Percentiles rank a stretch among this genome's conserved stretches.
These are phyloP conservation scores for Creontiades dilutus DNA, from an alignment of 2,888 invertebrate genomes.

Conservation along the genomic window DNA sequence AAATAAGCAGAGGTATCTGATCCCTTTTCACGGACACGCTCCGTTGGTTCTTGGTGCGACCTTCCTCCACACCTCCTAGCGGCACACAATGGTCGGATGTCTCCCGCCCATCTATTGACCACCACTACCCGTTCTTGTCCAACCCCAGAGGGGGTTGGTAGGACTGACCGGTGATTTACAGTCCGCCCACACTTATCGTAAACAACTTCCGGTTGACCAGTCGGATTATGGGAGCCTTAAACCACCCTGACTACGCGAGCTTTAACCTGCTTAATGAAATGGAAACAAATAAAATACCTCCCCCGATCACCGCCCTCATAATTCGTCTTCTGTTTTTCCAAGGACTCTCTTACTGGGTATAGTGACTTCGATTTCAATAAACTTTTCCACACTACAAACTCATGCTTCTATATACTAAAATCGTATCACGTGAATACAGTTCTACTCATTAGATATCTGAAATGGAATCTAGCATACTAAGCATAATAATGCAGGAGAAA, in stretches of 20 bases:
- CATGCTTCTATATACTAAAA: no score
- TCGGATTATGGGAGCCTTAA: conserved; percentile 1
- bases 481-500: no score
- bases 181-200: conserved; percentile 53
- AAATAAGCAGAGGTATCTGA: conserved; percentile 50
- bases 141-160: not conserved
- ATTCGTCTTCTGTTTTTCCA: conserved; percentile 7
- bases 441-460: no score
- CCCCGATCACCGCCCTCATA: not conserved
- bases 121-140: not conserved
- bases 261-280: conserved; percentile 54
- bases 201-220: conserved; percentile 54
- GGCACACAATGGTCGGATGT: not conserved
- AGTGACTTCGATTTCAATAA: not conserved
- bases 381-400: not conserved
- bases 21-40: conserved; percentile 44
- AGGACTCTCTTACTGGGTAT: not conserved
- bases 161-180: conserved; percentile 34
- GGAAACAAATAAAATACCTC: conserved; percentile 55
- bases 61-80: not conserved
- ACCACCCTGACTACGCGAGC: not conserved
- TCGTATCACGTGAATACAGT: no score
- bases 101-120: conserved; percentile 6
- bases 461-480: no score
- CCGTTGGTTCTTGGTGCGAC: conserved; percentile 1